A percentile compares a stretch with the other conserved stretches of the same genome.
Evolutionary conservation across 2,113 vertebrate species (phyloP).

Genomic region (Oreochromis tanganicae): DNA sequence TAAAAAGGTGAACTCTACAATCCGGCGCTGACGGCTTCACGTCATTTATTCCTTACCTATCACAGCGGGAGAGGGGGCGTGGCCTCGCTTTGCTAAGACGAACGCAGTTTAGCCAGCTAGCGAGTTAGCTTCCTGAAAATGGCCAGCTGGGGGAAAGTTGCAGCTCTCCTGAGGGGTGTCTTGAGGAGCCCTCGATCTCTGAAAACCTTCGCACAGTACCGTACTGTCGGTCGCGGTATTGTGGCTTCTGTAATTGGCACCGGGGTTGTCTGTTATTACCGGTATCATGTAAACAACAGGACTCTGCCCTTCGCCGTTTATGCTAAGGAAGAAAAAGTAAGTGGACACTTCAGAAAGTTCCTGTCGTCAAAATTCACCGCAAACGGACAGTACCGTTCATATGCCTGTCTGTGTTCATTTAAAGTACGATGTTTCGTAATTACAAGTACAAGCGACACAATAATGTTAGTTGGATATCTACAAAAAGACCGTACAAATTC

Average conservation of each 20-base stretch:
- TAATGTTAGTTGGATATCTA: not conserved
- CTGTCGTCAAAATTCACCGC: not conserved
- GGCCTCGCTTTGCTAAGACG: not conserved
- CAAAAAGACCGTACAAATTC: not conserved
- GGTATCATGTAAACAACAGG: not conserved
- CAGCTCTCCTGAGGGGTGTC: not conserved
- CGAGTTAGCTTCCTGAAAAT: constrained; percentile 22
- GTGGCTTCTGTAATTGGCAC: constrained; percentile 18
- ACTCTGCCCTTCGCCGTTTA: constrained; percentile 31
- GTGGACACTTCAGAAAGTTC: not conserved
- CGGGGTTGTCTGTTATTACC: constrained; percentile 24
- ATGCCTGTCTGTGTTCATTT: fast-evolving
- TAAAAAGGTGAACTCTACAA: not conserved
- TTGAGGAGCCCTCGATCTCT: not conserved
- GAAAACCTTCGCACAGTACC: not conserved
- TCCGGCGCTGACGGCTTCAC: not conserved
- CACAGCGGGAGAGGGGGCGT: not conserved
- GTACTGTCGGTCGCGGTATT: not conserved
- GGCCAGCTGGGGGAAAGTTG: constrained; percentile 38
- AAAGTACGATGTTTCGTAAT: not conserved
- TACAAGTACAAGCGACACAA: too few species aligned
- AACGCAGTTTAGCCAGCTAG: not conserved
- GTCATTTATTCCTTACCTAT: not conserved
- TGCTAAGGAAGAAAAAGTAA: constrained; percentile 47
- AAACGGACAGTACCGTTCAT: fast-evolving